Conservation (phyloP, 2,888 invertebrate genomes). For the Hyalella azteca region DNA sequence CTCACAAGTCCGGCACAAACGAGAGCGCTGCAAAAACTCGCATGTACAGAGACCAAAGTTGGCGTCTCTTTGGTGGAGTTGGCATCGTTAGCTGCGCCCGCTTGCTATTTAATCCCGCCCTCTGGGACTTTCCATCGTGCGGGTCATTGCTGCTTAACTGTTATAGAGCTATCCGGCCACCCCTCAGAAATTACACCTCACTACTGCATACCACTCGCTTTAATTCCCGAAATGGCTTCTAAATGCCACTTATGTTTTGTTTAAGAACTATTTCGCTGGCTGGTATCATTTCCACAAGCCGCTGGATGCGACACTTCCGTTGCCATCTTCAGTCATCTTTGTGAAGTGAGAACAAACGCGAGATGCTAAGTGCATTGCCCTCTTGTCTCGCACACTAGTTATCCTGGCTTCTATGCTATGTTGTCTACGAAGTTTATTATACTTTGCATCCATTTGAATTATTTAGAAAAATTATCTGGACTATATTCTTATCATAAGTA, state of each 20-base stretch:
- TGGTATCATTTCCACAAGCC: not conserved
- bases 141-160: constrained; percentile 29
- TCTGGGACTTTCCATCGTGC: not conserved
- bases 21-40: not conserved
- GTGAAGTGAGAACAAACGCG: no score
- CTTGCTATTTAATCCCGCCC: constrained; percentile 31
- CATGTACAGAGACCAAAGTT: not conserved
- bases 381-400: no score
- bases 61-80: constrained; percentile 20
- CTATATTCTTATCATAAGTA: no score
- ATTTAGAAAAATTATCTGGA: no score
- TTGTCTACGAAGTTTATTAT: no score
- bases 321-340: no score
- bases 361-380: no score
- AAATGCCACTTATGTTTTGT: constrained; percentile 13
- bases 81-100: not conserved
- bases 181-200: constrained; percentile 31
- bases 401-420: no score
- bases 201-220: constrained; percentile 30
- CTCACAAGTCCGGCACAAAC: not conserved
- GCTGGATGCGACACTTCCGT: not conserved
- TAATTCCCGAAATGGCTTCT: constrained; percentile 4
- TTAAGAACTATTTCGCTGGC: not conserved
- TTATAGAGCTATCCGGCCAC: constrained; percentile 16
- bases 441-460: no score